Evolutionary conservation across 2,113 vertebrate species (phyloP), one percentile per base, ranked within the genome.

Genomic region (Psephotus haematonotus): DNA sequence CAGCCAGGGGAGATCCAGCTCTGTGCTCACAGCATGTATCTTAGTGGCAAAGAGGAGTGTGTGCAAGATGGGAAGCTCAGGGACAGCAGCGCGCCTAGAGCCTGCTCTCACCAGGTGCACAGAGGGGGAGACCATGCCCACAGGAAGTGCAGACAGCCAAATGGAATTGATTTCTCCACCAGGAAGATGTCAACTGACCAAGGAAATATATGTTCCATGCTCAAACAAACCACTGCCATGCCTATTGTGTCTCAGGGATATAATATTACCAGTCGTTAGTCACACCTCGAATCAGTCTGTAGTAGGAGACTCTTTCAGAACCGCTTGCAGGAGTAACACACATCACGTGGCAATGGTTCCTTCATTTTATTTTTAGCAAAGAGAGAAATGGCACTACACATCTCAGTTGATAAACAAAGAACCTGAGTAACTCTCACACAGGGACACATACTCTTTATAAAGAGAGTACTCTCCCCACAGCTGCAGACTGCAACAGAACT

Each of bases 121-220:
- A 2, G 1, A 59, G 55, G 17, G 1, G 25, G 16, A 81, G 24
- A 20, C 5, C 0, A 14, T 41, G 63, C 50, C 33, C 10, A 1
- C 78, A 94, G 77, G 41, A 94, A 93, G 49, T n/a, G 92, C 71
- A 24, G 70, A 78, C 7, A 8, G 63, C 37, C 69, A 62, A 91
- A 88, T 0, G 7, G 80, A 68, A 96, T 93, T 65, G 20, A 96
- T 78, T 53, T 62, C 31, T 29, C 43, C 50, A 81, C 12, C 46
- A 67, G 84, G 82, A 95, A 97, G 93, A 97, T 47, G 39, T 80
- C 74, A 94, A 60, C 18, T 82, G 64, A 95, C 79, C 90, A 37
- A 57, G 39, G 82, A 80, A 96, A 96, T 94, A 79, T 43, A 95
- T 6, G 8, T 22, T 93, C 60, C 80, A 72, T 87, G 79, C 37